Base-by-base conservation (phyloP, 2,113 vertebrate genomes). In the Actinemys pallida region DNA sequence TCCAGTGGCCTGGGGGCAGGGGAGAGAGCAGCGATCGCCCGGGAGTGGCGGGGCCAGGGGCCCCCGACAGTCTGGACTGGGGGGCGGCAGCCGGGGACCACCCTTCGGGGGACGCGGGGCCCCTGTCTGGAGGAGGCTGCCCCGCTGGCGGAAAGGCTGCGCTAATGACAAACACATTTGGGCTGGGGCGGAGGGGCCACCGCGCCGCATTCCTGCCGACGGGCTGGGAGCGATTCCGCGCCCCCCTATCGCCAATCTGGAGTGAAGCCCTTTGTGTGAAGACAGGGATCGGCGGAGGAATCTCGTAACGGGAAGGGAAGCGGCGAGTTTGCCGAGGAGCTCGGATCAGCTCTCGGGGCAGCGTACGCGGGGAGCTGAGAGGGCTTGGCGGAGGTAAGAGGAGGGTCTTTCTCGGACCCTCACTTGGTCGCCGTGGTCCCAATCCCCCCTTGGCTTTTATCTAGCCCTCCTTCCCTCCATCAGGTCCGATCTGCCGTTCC, bases 111-210 rank as follows among this genome's bases (percentile, higher is more conserved):
- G 24, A 27, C 56, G 22, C 24, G 56, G 59, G 59, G 59, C 6
- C 16, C 62, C 92, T 59, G 39, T 86, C 84, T 83, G 94, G 89
- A 88, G 93, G 96, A 88, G 93, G 57, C 89, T 75, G 94, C 65
- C 84, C 92, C 84, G 86, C 54, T 13, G 83, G 53, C 76, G 76
- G 97, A 96, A 84, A 90, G 93, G 92, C 83, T 81, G 90, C 62
- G 81, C 91, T 99, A 99, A 99, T 98, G 98, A 98, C 98, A 98
- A 99, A 99, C 99, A 99, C 98, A 98, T 99, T 99, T 98, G 98
- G 98, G 94, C 98, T 56, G 29, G 93, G 96, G 96, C 97, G 96
- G 96, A 97, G 98, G 90, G 98, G 97, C 95, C 98, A 96, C 94
- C 86, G 97, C 94, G 97, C 98, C 96, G 97, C 98, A 96, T 98